Evolutionary conservation across 2,888 invertebrate genomes (phyloP).

Genomic region (Acanthacorydalis orientalis): DNA sequence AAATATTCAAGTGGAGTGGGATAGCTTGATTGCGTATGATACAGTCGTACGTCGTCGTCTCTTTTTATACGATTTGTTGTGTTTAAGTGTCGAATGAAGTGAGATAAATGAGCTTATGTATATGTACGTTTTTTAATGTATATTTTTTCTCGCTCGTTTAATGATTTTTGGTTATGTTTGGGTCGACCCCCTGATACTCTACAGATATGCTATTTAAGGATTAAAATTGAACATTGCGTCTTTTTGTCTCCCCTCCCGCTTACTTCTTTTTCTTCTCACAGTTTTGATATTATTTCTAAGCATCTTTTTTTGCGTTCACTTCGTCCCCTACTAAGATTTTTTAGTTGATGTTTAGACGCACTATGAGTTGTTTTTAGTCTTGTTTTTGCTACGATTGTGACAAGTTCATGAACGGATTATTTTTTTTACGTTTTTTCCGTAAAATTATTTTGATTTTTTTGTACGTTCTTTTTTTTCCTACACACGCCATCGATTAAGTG

Average conservation of each 20-base stretch:
- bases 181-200: neutral
- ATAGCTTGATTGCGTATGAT: no score
- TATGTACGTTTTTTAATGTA: no score
- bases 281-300: neutral
- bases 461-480: neutral
- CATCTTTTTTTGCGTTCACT: neutral
- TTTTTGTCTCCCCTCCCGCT: neutral
- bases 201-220: neutral
- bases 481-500: no score
- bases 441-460: neutral
- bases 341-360: constrained; percentile 5
- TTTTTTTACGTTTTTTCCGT: constrained; percentile 2
- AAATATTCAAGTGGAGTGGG: no score
- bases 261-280: neutral
- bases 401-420: constrained; percentile 3
- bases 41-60: no score
- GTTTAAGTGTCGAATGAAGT: no score
- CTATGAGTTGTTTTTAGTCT: constrained; percentile 3
- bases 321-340: constrained; percentile 1
- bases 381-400: constrained; percentile 2
- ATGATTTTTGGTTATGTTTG: neutral
- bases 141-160: neutral
- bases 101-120: no score
- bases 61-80: no score
- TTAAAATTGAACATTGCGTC: neutral